phyloP scores from a whole-genome alignment of 2,797 vertebrate species.

The Typhlichthys eigenmanni region DNA sequence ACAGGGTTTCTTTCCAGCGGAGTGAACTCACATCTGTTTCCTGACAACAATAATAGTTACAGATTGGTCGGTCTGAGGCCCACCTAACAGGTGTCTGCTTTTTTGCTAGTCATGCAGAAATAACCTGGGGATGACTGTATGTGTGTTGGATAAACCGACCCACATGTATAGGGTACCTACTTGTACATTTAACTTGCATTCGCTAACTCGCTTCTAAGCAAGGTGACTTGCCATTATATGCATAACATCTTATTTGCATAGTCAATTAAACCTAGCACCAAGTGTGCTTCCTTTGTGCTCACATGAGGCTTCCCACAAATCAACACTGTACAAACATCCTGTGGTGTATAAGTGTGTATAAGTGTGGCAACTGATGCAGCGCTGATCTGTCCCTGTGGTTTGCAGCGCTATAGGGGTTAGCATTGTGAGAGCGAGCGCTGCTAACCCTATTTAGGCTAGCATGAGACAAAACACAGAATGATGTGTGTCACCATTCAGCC shows the following conservation, averaged over 20 bases:
- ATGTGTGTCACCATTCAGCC: slow-evolving; percentile 50
- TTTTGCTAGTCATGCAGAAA: slow-evolving; percentile 55
- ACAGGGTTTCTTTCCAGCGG: slow-evolving; percentile 82
- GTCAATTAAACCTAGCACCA: slow-evolving; percentile 25
- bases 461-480: slow-evolving; percentile 38
- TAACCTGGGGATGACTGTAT: slow-evolving; percentile 45
- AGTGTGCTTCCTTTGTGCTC: slow-evolving; percentile 28
- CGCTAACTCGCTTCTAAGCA: slow-evolving; percentile 51
- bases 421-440: slow-evolving; percentile 33
- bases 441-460: slow-evolving; percentile 69
- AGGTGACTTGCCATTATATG: slow-evolving; percentile 41
- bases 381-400: slow-evolving; percentile 64
- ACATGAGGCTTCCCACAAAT: slow-evolving; percentile 56
- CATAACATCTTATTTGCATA: slow-evolving; percentile 23
- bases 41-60: slow-evolving; percentile 83
- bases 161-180: background rate
- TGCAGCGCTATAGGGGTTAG: slow-evolving; percentile 42
- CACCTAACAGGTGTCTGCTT: slow-evolving; percentile 77
- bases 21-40: slow-evolving; percentile 86
- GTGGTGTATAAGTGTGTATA: slow-evolving; percentile 61
- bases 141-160: slow-evolving; percentile 43
- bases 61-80: slow-evolving; percentile 62
- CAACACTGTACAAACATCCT: slow-evolving; percentile 71
- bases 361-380: slow-evolving; percentile 29
- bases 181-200: slow-evolving; percentile 19